A percentile compares a stretch with the other conserved stretches of the same genome.
These are phyloP conservation scores for Drosophila lacteicornis DNA, from an alignment of 1,140 invertebrate species.

Conservation along the genomic window DNA sequence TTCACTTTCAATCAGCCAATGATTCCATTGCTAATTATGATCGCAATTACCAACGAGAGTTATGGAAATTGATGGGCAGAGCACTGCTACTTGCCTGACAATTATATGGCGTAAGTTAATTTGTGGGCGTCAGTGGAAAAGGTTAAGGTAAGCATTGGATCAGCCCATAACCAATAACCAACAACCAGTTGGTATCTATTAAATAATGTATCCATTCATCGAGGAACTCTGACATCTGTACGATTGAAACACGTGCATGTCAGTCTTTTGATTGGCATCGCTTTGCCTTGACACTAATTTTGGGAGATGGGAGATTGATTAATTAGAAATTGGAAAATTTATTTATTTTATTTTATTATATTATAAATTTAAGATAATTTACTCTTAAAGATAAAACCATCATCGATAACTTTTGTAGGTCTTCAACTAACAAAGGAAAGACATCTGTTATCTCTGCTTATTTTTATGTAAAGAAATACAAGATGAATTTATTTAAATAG, in stretches of 20 bases:
- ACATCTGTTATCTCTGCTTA: too few relatives aligned
- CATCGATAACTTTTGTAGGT: too few relatives aligned
- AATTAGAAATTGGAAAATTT: too few relatives aligned
- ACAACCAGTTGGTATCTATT: slow-evolving; percentile 19
- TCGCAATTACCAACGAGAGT: slow-evolving; percentile 19
- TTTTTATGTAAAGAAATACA: too few relatives aligned
- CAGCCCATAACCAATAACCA: slow-evolving; percentile 7
- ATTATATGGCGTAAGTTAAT: slow-evolving; percentile 43
- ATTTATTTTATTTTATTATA: too few relatives aligned
- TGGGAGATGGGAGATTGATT: background rate
- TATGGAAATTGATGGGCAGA: slow-evolving; percentile 46
- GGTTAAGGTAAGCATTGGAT: slow-evolving; percentile 48
- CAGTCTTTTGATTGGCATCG: background rate
- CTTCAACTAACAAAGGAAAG: too few relatives aligned
- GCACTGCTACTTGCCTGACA: slow-evolving; percentile 32
- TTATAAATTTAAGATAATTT: too few relatives aligned
- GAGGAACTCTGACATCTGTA: slow-evolving; percentile 27
- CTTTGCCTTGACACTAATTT: slow-evolving; percentile 8
- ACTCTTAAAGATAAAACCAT: too few relatives aligned
- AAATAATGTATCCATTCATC: slow-evolving; percentile 17
- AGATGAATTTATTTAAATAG: too few relatives aligned
- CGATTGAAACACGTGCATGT: slow-evolving; percentile 24
- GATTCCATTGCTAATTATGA: slow-evolving; percentile 33
- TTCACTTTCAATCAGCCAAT: slow-evolving; percentile 21
- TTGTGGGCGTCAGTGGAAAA: slow-evolving; percentile 49